Evolutionary conservation across 2,888 invertebrate genomes (phyloP), one percentile per base, ranked within the genome.

Genomic region (Lasioglossum morio): DNA sequence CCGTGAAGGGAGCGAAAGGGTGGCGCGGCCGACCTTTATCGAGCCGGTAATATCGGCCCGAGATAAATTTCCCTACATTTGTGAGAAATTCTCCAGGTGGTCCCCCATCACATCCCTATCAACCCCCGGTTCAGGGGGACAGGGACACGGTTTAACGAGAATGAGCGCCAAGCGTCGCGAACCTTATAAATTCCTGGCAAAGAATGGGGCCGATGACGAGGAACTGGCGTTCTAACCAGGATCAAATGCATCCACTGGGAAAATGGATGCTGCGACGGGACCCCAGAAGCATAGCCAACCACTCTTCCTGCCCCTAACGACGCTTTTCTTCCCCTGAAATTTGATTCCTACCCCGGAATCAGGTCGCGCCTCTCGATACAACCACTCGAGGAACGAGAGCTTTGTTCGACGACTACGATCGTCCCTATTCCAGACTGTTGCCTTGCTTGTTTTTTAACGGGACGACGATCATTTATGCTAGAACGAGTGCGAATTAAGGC

Each of bases 31-130:
- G 48, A 72, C 60, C 81, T 87, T 84, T 84, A 81, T 87, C 88
- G 87, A 86, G 77, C 77, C 81, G 83, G 86, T 78, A 88, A 88
- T 87, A 88, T 88, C 86, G 80, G 73, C 23, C 66, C 72, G 34
- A 82, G 79, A 88, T 88, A 87, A 88, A 88, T 88, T 88, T 84
- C 84, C 88, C 80, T 86, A 84, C 78, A 82, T 84, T 87, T 80
- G 82, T 88, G 86, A 82, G 87, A 87, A 84, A 88, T 86, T 88
- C 86, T 79, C 82, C 87, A 87, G 83, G 82, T 81, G 87, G 77
- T 84, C 70, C 70, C 63, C 69, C 60, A 8, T 53, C 53, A n/a
- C 48, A 43, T 23, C 2, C 23, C 23, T 16, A 53, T 53, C 48
- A 8, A 23, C 48, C n/a, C 46, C 34, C 23, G 34, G 5, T 40